A percentile compares a stretch with the other conserved stretches of the same genome.
Conservation (phyloP, 2,888 invertebrate species). For the Chorisops tibialis region DNA sequence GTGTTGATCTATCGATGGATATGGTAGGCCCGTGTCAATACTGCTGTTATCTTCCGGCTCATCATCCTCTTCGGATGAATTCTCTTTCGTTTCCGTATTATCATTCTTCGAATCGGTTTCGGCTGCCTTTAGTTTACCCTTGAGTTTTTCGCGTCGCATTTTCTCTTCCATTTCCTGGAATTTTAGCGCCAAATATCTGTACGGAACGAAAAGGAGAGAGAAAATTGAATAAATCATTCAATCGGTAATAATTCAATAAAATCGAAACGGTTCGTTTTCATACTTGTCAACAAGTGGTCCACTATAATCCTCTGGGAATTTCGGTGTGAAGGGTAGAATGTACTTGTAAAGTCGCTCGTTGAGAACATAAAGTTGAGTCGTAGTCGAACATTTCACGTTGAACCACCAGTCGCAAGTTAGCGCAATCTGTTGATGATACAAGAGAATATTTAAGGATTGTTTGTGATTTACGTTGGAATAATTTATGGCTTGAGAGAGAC, state of each 20-base stretch:
- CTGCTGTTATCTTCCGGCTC: conserved; percentile 15
- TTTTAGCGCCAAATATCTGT: conserved; percentile 74
- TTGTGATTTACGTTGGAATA: too few species aligned
- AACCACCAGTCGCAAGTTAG: conserved; percentile 93
- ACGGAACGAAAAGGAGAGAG: neutral
- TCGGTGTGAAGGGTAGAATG: conserved; percentile 79
- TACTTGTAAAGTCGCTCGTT: conserved; percentile 87
- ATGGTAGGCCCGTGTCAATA: conserved; percentile 14
- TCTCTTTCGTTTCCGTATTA: conserved; percentile 31
- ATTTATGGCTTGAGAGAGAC: too few species aligned
- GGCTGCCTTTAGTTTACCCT: conserved; percentile 47
- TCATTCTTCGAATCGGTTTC: conserved; percentile 41
- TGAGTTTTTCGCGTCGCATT: conserved; percentile 67
- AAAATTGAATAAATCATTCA: neutral
- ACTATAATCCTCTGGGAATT: conserved; percentile 86
- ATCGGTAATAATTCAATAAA: neutral
- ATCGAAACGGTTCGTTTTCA: conserved; percentile 43
- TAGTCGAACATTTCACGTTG: conserved; percentile 80
- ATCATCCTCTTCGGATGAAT: conserved; percentile 27
- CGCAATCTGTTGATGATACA: conserved; percentile 57
- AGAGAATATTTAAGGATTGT: conserved; percentile 11
- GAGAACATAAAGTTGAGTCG: conserved; percentile 79
- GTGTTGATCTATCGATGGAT: neutral
- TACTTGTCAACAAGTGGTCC: conserved; percentile 84
- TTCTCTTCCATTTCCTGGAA: conserved; percentile 85